Base-by-base conservation (phyloP, 2,113 vertebrate species). In the Cinclus cinclus region DNA sequence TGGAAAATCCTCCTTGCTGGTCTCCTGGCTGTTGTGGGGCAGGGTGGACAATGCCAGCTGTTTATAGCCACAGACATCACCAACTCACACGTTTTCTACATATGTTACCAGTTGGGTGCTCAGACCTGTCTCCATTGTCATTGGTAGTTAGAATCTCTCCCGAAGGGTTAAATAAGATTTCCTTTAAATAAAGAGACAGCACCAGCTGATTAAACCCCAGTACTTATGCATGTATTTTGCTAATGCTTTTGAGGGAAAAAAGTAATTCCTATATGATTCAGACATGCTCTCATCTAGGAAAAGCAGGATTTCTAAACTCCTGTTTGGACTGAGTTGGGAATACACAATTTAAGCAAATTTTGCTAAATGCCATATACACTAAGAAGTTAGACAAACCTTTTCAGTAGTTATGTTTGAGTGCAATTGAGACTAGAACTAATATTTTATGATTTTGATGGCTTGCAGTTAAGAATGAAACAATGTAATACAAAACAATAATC, bases 161-260 rank as follows among this genome's bases (percentile, higher is more conserved):
- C 7, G 6, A 92, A 55, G 58, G 62, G 16, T 71, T 78, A 68
- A 82, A 11, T 25, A 73, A 70, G 19, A 21, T 65, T 96, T 55
- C 47, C 13, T 74, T 83, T 41, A 81, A 69, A 41, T 18, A 60
- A 83, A 42, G 39, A 65, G 37, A 58, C 16, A 64, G 28, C 20
- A 55, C 33, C 0, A 1, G 63, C 46, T 77, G 71, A 83, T 77
- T 64, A 80, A 88, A 86, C 10, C 13, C 49, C 52, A n/a, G 44
- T 64, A 77, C 28, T 75, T 81, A 86, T 42, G 39, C 12, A 56
- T 14, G 13, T 13, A 47, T 63, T 80, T 93, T 69, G 53, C 37
- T 83, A 83, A 92, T 46, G 52, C 17, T 79, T 93, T 87, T 71
- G 28, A 49, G 60, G 53, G 69, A 81, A 44, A 80, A 83, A 93